Conservation (phyloP, 2,797 vertebrate genomes). For the Xyrichtys novacula region DNA sequence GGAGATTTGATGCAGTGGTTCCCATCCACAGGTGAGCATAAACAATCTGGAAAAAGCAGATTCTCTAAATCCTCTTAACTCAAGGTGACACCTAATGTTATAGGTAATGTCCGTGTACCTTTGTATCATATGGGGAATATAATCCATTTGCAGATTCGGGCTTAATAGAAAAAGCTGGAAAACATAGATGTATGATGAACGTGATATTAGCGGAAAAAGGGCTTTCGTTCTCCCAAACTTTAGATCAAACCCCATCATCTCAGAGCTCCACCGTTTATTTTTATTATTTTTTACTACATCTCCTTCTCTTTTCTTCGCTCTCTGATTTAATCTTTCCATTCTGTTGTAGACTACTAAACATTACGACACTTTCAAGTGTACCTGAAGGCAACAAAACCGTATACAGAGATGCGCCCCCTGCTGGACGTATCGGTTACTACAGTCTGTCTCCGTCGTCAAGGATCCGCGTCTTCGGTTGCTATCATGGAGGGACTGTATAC, state of each 20-base stretch:
- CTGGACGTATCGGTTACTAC: constrained; percentile 23
- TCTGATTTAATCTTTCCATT: too few relatives aligned
- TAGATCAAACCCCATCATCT: not conserved
- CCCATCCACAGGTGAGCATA: constrained; percentile 14
- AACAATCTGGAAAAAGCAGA: constrained; percentile 65
- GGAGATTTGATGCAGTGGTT: constrained; percentile 28
- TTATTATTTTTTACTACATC: not conserved
- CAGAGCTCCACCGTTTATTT: too few relatives aligned
- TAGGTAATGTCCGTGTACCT: constrained; percentile 7
- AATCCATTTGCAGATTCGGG: not conserved
- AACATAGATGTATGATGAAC: too few relatives aligned
- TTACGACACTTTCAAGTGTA: constrained; percentile 9
- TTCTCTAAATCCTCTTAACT: constrained; percentile 74
- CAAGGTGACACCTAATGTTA: constrained; percentile 35
- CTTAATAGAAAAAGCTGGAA: too few relatives aligned
- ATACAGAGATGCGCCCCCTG: constrained; percentile 32
- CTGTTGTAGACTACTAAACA: not conserved
- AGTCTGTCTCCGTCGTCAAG: constrained; percentile 71
- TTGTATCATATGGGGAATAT: constrained; percentile 10
- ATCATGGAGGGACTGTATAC: constrained; percentile 51
- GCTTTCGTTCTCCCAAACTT: not conserved
- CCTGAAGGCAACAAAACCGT: constrained; percentile 33
- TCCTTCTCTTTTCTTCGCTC: too few relatives aligned
- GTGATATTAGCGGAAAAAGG: too few relatives aligned
- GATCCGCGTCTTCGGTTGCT: constrained; percentile 77